Evolutionary conservation across 2,113 vertebrate genomes (phyloP), one percentile per base, ranked within the genome.

Genomic region (Narcine bancroftii): DNA sequence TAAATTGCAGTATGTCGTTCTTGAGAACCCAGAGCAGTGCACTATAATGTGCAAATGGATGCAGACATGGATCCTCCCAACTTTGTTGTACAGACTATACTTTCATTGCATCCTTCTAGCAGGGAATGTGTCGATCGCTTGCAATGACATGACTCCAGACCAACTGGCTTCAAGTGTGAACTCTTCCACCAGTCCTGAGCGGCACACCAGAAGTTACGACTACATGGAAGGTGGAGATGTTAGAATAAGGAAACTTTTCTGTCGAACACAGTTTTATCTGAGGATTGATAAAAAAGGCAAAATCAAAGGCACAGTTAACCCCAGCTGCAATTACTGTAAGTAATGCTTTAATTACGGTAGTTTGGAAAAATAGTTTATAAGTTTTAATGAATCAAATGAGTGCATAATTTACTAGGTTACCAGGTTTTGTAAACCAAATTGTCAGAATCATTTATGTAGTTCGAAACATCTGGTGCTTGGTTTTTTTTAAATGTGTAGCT

Each of bases 31-130:
- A 96, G 96, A 97, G 96, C 97, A 98, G 96, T 97, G 96, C 95
- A 97, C 97, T 98, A 99, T 99, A 98, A 99, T 99, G 99, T 98
- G 94, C 98, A 99, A 96, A 99, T 99, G 99, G 99, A 97, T 97
- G 97, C 97, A 97, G 96, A 97, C 96, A 97, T 98, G 98, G 98
- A 99, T 99, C 97, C 98, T 98, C 97, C 97, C 97, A 96, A 97
- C 97, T 95, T 95, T 98, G 96, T 97, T 98, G 96, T 98, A 97
- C 95, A 97, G 97, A 97, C 97, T 98, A 94, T 98, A 97, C 96
- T 96, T 99, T 96, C 97, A 97, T 93, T 94, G 97, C 93, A 94
- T 98, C 95, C 97, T 99, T 96, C 96, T 99, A 94, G 95, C 98
- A 94, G 96, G 98, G 95, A 96, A 97, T 93, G 94, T 98, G 95